Base-by-base conservation (phyloP, 2,113 vertebrate genomes). In the Ctenodactylus gundi region DNA sequence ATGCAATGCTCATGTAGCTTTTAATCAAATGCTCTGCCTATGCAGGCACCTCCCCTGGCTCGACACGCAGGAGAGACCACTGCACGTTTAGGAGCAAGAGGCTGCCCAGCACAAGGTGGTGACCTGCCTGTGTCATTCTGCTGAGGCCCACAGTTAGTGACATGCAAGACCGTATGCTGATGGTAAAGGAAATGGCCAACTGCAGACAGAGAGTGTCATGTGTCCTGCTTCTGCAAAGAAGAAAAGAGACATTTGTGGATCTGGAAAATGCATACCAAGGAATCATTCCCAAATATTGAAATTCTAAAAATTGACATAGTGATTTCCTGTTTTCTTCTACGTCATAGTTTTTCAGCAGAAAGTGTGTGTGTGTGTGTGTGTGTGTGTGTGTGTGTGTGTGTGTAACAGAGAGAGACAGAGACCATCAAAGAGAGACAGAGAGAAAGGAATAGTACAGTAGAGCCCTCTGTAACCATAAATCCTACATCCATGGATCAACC, bases 301-400 rank as follows among this genome's bases (percentile, higher is more conserved):
- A n/a, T n/a, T n/a, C n/a, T n/a, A n/a, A n/a, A n/a, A n/a, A n/a
- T n/a, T n/a, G n/a, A n/a, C n/a, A n/a, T n/a, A n/a, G n/a, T n/a
- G n/a, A n/a, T n/a, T 49, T n/a, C 65, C 46, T 77, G 91, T 27
- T 62, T 39, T 17, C 4, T 76, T 41, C 0, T 49, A 29, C 17
- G 39, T n/a, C 51, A 44, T n/a, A 5, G 6, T n/a, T 65, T 83
- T 92, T 73, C 10, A 44, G 10, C 53, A 53, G 31, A 58, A 68
- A 82, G 39, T 7, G 0, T 39, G 73, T 46, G 23, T 51, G 36
- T 23, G 31, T 7, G 8, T 51, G 31, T 44, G 58, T 57, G 46
- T 68, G 23, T 44, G 4, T 29, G 13, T 25, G 7, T 21, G 44
- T 1, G 1, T 1, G 5, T 0, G 9, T 27, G 5, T 34, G 34